A percentile compares a stretch with the other conserved stretches of the same genome.
Conservation (phyloP, 2,797 vertebrate genomes). For the Lycodopsis pacificus region DNA sequence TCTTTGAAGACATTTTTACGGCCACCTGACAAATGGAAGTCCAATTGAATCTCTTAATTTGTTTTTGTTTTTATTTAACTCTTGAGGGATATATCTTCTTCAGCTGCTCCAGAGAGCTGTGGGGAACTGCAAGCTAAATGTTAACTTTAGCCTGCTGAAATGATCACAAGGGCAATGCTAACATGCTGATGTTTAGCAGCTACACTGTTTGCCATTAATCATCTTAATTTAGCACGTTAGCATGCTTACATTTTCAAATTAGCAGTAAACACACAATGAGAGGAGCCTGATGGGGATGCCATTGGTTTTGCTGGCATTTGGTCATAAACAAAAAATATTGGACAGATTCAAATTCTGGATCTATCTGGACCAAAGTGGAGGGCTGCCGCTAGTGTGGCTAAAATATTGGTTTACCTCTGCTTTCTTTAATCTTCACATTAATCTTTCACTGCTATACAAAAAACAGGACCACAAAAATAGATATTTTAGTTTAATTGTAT, state of each 20-base stretch:
- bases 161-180: neutral
- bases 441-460: neutral
- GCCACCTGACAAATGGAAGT: neutral
- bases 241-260: neutral
- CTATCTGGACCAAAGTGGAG: neutral
- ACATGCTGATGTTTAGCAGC: neutral
- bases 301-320: too few species aligned
- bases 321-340: too few species aligned
- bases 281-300: too few species aligned
- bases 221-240: neutral
- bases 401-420: neutral
- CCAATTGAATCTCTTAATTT: neutral
- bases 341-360: too few species aligned
- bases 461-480: neutral
- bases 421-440: neutral
- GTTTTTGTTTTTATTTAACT: neutral
- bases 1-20: neutral
- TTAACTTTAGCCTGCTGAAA: neutral
- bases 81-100: neutral
- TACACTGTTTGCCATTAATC: neutral
- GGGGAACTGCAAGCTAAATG: neutral
- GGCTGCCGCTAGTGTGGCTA: neutral
- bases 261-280: neutral
- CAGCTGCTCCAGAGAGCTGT: neutral
- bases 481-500: neutral